These are phyloP conservation scores for Hermodice carunculata DNA, from an alignment of 2,888 invertebrate species.

Conservation along the genomic window DNA sequence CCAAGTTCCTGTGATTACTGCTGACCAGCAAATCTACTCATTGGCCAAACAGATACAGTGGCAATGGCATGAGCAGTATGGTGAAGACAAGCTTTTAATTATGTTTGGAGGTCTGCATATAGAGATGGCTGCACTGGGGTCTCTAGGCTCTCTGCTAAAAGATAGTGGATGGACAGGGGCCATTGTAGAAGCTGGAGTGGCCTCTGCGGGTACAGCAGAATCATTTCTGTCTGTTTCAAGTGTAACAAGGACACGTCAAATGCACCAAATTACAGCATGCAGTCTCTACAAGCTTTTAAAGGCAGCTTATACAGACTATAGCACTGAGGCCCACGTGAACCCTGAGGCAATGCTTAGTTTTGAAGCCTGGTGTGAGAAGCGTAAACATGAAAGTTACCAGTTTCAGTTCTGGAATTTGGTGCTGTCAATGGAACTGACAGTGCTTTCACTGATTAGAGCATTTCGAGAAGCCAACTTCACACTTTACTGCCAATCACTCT, in stretches of 20 bases:
- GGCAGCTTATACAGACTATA: slow-evolving; percentile 20
- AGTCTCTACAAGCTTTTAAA: slow-evolving; percentile 36
- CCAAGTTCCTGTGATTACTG: slow-evolving; percentile 46
- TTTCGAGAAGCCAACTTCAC: slow-evolving; percentile 31
- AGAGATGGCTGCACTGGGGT: slow-evolving; percentile 49
- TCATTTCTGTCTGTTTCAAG: slow-evolving; percentile 40
- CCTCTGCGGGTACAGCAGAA: slow-evolving; percentile 45
- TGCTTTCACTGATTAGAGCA: slow-evolving; percentile 26
- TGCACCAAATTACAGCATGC: slow-evolving; percentile 39
- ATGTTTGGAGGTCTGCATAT: slow-evolving; percentile 58
- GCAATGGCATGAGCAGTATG: slow-evolving; percentile 49
- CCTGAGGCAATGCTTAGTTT: slow-evolving; percentile 1
- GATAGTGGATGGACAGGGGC: slow-evolving; percentile 46
- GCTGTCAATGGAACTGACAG: slow-evolving; percentile 17
- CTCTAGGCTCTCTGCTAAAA: slow-evolving; percentile 44
- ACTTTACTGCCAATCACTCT: slow-evolving; percentile 28
- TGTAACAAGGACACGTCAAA: slow-evolving; percentile 38
- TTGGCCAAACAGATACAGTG: slow-evolving; percentile 54
- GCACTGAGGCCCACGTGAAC: neutral
- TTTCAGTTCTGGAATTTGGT: slow-evolving; percentile 33
- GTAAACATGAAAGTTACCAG: slow-evolving; percentile 6
- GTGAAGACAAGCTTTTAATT: slow-evolving; percentile 48
- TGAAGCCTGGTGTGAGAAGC: slow-evolving; percentile 21
- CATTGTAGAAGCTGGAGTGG: slow-evolving; percentile 37
- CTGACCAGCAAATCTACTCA: slow-evolving; percentile 53